Evolutionary conservation across 2,888 invertebrate species (phyloP), one percentile per base, ranked within the genome.

Genomic region (Stomorhina lunata): DNA sequence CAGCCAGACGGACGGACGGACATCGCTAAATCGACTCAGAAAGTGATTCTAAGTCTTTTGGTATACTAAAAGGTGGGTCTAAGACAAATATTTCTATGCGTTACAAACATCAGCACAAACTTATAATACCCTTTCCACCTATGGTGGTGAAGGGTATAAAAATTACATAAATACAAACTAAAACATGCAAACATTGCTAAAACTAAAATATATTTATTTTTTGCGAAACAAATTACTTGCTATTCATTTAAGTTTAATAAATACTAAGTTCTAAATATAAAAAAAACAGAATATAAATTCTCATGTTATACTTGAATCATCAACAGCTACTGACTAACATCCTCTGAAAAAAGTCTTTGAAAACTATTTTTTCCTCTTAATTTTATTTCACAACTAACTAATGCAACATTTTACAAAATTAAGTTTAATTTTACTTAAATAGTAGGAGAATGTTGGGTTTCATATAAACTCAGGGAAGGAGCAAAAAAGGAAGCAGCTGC

Each of bases 171-270:
- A 29, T 34, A 25, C 10, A 20, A 10, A 20, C 50, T 37, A 37
- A 50, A 25, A 27, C 15, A 37, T n/a, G n/a, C n/a, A n/a, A 1
- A 37, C 29, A 43, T 73, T 40, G 32, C 27, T 20, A 5, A 22
- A 53, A 61, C 27, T 7, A 45, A 34, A 43, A n/a, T 3, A 27
- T n/a, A 15, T 40, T 12, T 43, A n/a, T 34, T 75, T 27, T 69
- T 69, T 55, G 4, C 37, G 12, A 9, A 69, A 63, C 65, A 81
- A 77, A 73, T 79, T 81, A 83, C 43, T 59, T 78, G 65, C 79
- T 73, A 84, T 82, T 82, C 82, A 79, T 81, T 84, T 45, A 69
- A 76, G 72, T 83, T 84, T 81, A 85, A 75, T 83, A 84, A 84
- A 81, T 81, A 77, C 48, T 73, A 20, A 48, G 20, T 48, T 61